Conservation (phyloP, 2,888 invertebrate genomes). For the Odontocerum albicorne region DNA sequence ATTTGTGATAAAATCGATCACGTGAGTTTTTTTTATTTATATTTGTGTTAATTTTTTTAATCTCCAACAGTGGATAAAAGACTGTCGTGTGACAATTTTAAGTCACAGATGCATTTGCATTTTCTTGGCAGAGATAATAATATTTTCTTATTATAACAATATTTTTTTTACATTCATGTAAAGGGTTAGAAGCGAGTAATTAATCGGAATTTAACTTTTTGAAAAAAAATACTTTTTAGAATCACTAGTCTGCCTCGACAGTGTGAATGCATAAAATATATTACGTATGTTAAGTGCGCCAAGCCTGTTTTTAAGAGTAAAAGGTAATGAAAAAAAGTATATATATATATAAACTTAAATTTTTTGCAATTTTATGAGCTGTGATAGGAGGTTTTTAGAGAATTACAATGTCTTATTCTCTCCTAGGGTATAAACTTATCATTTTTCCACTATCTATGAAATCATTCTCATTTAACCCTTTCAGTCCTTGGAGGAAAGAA, state of each 20-base stretch:
- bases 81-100: conserved; percentile 2
- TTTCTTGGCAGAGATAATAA: conserved; percentile 8
- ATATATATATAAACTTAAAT: conserved; percentile 1
- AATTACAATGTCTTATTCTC: conserved; percentile 15
- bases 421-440: conserved; percentile 5
- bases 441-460: conserved; percentile 13
- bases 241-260: conserved; percentile 7
- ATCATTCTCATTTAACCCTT: conserved; percentile 9
- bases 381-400: conserved; percentile 23
- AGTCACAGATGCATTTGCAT: conserved; percentile 13
- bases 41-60: too few relatives aligned
- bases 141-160: not conserved
- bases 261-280: conserved; percentile 17
- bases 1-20: too few relatives aligned
- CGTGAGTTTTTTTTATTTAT: too few relatives aligned
- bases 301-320: conserved; percentile 12
- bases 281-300: conserved; percentile 3
- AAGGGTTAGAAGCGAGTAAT: too few relatives aligned
- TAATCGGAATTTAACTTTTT: too few relatives aligned
- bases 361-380: conserved; percentile 28
- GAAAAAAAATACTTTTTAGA: too few relatives aligned
- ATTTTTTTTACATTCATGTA: not conserved
- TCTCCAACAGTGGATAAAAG: not conserved
- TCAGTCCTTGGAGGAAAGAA: conserved; percentile 12
- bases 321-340: conserved; percentile 2